Evolutionary conservation across 2,113 vertebrate genomes (phyloP), one percentile per base, ranked within the genome.

Genomic region (Ochotona princeps): DNA sequence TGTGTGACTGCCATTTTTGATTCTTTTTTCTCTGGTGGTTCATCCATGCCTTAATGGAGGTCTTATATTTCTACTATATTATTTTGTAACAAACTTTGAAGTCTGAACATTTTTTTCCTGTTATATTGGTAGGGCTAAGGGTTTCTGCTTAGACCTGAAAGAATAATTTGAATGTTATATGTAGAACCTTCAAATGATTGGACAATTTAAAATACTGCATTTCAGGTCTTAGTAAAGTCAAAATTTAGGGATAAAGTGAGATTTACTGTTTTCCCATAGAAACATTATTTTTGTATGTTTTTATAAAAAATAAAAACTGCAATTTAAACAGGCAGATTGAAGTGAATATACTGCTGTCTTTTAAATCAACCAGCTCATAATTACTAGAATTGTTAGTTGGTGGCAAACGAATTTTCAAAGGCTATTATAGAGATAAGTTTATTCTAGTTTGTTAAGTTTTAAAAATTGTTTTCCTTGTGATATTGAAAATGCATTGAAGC

Each of bases 1-100:
- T 88, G 17, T 83, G 47, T 79, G 21, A 83, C 21, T 95, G 96
- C 51, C 61, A 0, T 94, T 75, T n/a, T 66, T 92, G 82, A 60
- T 66, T 57, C 65, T 82, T 54, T 35, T 85, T 79, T 84, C 63
- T 60, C 81, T 80, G 0, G 2, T 95, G 44, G 38, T 83, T 87
- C 44, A 83, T 97, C 83, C 89, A 25, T 86, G 97, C 95, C 92
- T 44, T 93, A 94, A 15, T 85, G 96, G 90, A 93, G 84, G n/a
- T 72, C 92, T 97, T 97, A 96, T 90, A 95, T 97, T 97, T 96
- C 79, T 96, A 85, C 81, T 91, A 7, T 86, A 67, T 76, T 97
- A 49, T 95, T 98, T 96, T 96, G 87, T 76, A 96, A 91, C 81
- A 96, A 95, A 95, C 4, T 63, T 44, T 61, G 72, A 83, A 90